Evolutionary conservation across 2,797 vertebrate species (phyloP).

Genomic region (Crenuchus spilurus): DNA sequence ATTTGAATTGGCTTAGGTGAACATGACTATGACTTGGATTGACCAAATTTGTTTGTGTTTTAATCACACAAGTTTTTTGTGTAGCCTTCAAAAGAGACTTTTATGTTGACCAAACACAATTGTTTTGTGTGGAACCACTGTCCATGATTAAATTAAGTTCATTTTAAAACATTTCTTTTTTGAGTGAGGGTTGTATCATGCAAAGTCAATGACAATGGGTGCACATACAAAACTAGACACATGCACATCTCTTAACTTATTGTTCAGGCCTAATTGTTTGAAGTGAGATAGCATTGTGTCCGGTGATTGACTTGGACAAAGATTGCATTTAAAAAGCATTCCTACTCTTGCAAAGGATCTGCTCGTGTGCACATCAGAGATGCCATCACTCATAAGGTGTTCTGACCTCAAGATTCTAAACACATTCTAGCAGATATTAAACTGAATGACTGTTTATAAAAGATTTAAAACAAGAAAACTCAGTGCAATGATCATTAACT

Average conservation of each 20-base stretch:
- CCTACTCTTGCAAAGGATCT: constrained; percentile 20
- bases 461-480: constrained; percentile 26
- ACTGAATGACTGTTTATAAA: not conserved
- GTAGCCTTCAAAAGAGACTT: too few relatives aligned
- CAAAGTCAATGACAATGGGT: too few relatives aligned
- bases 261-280: constrained; percentile 10
- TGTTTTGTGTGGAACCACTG: too few relatives aligned
- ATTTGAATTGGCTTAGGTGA: too few relatives aligned
- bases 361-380: constrained; percentile 37
- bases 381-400: constrained; percentile 30
- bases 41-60: too few relatives aligned
- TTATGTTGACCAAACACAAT: too few relatives aligned
- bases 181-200: too few relatives aligned
- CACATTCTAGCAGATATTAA: constrained; percentile 15
- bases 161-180: too few relatives aligned
- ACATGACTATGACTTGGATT: too few relatives aligned
- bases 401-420: constrained; percentile 17
- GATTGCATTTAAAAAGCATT: constrained; percentile 37
- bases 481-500: constrained; percentile 29
- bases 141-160: too few relatives aligned
- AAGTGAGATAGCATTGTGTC: constrained; percentile 10
- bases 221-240: not conserved
- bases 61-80: too few relatives aligned
- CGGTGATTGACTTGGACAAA: constrained; percentile 30
- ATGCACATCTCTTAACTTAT: constrained; percentile 6